Conservation (phyloP, 1,140 invertebrate species). For the Solenopsis fugax region DNA sequence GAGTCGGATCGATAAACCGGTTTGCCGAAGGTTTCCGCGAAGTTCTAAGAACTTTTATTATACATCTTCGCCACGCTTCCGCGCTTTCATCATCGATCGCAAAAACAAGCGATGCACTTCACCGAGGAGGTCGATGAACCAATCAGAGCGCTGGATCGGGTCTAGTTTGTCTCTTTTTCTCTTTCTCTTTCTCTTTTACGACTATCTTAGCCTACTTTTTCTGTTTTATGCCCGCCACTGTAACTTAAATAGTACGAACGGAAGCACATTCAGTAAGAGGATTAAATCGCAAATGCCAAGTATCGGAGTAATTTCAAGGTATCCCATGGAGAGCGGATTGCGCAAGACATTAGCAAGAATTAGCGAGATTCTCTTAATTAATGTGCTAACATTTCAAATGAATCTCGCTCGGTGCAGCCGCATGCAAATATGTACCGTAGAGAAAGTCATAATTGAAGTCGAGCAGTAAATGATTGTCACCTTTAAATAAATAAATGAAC, state of each 20-base stretch:
- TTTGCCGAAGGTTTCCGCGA: slow-evolving; percentile 5
- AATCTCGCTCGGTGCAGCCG: not conserved
- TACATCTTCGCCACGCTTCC: slow-evolving; percentile 44
- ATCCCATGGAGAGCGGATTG: not conserved
- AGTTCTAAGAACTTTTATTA: slow-evolving; percentile 55
- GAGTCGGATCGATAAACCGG: slow-evolving; percentile 48
- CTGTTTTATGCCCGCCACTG: not conserved
- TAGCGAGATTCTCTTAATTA: slow-evolving; percentile 37
- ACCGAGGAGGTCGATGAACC: slow-evolving; percentile 8
- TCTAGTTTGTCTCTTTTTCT: not conserved
- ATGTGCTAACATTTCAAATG: not conserved
- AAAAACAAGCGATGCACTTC: not conserved
- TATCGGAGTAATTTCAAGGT: not conserved
- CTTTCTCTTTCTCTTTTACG: not conserved
- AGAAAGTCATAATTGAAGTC: not conserved
- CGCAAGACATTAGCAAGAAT: not conserved
- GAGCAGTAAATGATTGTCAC: not conserved
- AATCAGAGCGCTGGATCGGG: not conserved
- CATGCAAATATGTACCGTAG: not conserved
- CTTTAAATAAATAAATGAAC: not conserved
- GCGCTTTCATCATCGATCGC: slow-evolving; percentile 45
- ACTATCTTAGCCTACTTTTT: slow-evolving; percentile 34
- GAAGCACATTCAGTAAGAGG: not conserved
- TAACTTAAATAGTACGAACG: not conserved
- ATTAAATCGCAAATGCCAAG: not conserved